Percentiles rank a stretch among this genome's conserved stretches.
phyloP scores from a whole-genome alignment of 2,888 invertebrate genomes.

The Gisinianus flammeolus region DNA sequence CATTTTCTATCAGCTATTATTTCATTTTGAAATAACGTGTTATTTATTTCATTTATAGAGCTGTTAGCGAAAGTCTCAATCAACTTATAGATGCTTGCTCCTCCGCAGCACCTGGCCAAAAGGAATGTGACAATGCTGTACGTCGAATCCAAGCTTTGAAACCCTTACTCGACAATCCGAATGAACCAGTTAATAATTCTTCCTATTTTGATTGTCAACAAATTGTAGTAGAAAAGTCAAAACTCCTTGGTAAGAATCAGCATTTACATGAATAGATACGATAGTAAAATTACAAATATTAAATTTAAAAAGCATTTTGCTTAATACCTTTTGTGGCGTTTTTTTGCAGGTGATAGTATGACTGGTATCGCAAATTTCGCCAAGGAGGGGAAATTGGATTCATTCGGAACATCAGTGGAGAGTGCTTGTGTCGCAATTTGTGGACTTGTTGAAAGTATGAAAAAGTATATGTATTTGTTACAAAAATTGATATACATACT shows the following conservation, averaged over 20 bases:
- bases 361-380: conserved; percentile 93
- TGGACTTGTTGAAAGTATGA: conserved; percentile 85
- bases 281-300: not conserved
- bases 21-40: not conserved
- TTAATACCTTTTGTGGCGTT: not conserved
- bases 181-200: conserved; percentile 84
- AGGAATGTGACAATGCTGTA: conserved; percentile 95
- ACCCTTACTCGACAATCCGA: conserved; percentile 81
- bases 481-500: not conserved
- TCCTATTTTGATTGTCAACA: conserved; percentile 95
- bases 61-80: conserved; percentile 92
- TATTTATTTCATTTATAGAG: conserved; percentile 63
- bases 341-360: conserved; percentile 78
- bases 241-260: conserved; percentile 69
- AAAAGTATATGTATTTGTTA: not conserved
- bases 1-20: too few relatives aligned
- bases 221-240: conserved; percentile 84
- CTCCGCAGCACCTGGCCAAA: conserved; percentile 91
- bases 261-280: not conserved
- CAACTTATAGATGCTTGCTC: conserved; percentile 85
- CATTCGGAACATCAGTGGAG: conserved; percentile 82
- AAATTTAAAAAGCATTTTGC: conserved; percentile 16
- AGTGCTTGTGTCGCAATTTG: conserved; percentile 87
- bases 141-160: conserved; percentile 86
- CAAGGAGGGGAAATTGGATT: conserved; percentile 82